A percentile compares a stretch with the other conserved stretches of the same genome.
Conservation (phyloP, 2,113 vertebrate species). For the Polyodon spathula region DNA sequence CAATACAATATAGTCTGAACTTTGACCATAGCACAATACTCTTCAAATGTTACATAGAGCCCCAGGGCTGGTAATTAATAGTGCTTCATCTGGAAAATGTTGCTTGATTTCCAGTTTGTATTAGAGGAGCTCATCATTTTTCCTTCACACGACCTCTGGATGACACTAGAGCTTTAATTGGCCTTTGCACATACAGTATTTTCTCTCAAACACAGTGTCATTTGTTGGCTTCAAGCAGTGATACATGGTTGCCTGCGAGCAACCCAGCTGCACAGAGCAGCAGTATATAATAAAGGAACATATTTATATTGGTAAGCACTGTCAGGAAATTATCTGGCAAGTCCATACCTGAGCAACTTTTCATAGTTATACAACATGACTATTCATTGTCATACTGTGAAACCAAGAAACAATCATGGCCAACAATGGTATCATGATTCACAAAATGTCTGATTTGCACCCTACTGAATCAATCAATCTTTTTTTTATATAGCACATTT, state of each 20-base stretch:
- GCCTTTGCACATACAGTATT: slow-evolving; percentile 37
- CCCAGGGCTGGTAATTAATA: slow-evolving; percentile 48
- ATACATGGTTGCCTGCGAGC: slow-evolving; percentile 28
- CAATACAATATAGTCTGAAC: slow-evolving; percentile 4
- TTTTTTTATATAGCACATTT: too few species aligned
- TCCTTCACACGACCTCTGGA: slow-evolving; percentile 50
- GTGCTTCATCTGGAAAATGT: slow-evolving; percentile 59
- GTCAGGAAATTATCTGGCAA: slow-evolving; percentile 1
- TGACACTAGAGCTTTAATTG: slow-evolving; percentile 41
- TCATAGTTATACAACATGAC: too few species aligned
- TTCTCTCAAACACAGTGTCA: slow-evolving; percentile 9
- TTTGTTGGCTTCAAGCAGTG: slow-evolving; percentile 34
- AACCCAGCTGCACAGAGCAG: slow-evolving; percentile 26
- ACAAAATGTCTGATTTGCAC: too few species aligned
- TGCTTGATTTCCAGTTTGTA: slow-evolving; percentile 56
- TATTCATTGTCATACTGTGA: too few species aligned
- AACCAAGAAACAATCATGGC: too few species aligned
- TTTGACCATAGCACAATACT: not conserved
- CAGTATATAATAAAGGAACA: slow-evolving; percentile 1
- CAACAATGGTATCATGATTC: too few species aligned
- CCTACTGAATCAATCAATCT: too few species aligned
- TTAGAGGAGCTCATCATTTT: slow-evolving; percentile 57
- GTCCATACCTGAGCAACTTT: too few species aligned
- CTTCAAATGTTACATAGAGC: slow-evolving; percentile 43
- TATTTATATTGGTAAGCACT: slow-evolving; percentile 7